Conservation (phyloP, 1,140 invertebrate genomes). For the Heterodera carotae region DNA sequence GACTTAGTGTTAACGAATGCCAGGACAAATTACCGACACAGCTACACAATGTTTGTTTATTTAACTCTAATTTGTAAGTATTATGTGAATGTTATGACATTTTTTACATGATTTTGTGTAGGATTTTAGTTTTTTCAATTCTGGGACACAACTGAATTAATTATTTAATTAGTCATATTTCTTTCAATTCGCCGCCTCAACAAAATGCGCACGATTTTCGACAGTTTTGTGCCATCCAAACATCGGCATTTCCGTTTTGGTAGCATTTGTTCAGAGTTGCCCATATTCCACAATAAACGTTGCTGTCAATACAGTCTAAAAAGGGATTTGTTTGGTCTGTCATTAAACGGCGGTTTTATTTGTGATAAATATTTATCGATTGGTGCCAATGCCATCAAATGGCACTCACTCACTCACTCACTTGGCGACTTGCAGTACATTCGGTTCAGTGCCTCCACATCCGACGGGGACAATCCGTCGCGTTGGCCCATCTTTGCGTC, state of each 20-base stretch:
- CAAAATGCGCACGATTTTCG: constrained; percentile 37
- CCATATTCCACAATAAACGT: constrained; percentile 59
- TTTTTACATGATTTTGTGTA: too few relatives aligned
- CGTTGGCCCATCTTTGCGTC: constrained; percentile 55
- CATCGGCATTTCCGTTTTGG: constrained; percentile 13
- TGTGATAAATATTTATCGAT: neutral
- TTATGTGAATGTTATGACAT: too few relatives aligned
- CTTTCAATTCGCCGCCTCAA: neutral
- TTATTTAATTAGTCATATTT: too few relatives aligned
- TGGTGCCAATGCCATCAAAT: neutral
- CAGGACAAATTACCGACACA: too few relatives aligned
- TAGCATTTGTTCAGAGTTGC: constrained; percentile 44
- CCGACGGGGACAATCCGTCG: constrained; percentile 38
- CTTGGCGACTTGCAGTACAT: constrained; percentile 53
- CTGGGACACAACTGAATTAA: too few relatives aligned
- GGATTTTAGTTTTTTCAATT: too few relatives aligned
- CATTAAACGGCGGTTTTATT: too few relatives aligned
- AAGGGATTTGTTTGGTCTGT: neutral
- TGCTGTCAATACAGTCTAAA: constrained; percentile 49
- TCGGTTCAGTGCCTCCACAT: constrained; percentile 54
- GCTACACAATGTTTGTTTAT: too few relatives aligned
- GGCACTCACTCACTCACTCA: neutral
- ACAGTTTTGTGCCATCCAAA: constrained; percentile 34
- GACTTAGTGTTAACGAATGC: too few relatives aligned
- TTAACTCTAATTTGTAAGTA: too few relatives aligned